These are phyloP conservation scores for Scolanthus callimorphus DNA, from an alignment of 92 coral and sea anemone species.

Conservation along the genomic window DNA sequence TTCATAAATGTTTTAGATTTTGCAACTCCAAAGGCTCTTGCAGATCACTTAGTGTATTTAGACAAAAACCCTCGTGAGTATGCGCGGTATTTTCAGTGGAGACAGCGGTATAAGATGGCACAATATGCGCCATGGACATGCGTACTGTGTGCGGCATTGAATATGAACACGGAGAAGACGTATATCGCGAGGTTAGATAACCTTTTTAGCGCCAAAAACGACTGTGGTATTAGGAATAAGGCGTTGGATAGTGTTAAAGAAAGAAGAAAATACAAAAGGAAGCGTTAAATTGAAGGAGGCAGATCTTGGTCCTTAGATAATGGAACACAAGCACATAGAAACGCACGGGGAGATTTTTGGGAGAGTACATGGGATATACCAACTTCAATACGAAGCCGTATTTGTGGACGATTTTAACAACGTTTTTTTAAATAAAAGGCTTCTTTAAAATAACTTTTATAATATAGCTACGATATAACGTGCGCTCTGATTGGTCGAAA, in stretches of 20 bases:
- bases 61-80: constrained; percentile 29
- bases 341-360: too few relatives aligned
- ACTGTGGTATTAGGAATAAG: constrained; percentile 5
- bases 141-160: constrained; percentile 29
- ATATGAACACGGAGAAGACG: constrained; percentile 32
- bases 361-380: too few relatives aligned
- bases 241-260: background rate
- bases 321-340: too few relatives aligned
- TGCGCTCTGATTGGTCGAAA: too few relatives aligned
- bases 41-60: constrained; percentile 19
- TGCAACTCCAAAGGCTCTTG: constrained; percentile 13
- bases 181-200: constrained; percentile 6
- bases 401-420: too few relatives aligned
- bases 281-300: too few relatives aligned
- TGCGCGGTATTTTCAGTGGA: constrained; percentile 47
- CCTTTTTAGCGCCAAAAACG: constrained; percentile 9
- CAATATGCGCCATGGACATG: constrained; percentile 42
- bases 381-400: too few relatives aligned
- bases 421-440: too few relatives aligned
- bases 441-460: too few relatives aligned
- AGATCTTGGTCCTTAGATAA: too few relatives aligned
- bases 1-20: constrained; percentile 27
- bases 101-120: constrained; percentile 28
- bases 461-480: too few relatives aligned
- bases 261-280: too few relatives aligned